These are phyloP conservation scores for Rattus rattus DNA, from an alignment of 2,113 vertebrate species.

Conservation along the genomic window DNA sequence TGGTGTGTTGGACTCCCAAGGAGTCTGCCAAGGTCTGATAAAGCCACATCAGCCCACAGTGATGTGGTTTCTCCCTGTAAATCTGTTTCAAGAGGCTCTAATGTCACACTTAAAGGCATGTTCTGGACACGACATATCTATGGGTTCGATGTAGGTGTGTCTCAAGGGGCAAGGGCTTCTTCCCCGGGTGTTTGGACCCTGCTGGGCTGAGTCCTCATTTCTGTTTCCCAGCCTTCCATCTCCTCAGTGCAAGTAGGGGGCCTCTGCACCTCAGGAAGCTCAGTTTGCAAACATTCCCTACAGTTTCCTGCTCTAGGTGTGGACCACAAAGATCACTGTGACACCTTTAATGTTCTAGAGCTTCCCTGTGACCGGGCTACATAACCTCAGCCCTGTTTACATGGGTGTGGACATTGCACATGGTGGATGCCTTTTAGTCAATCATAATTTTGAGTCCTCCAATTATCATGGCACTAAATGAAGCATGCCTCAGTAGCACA, in stretches of 20 bases:
- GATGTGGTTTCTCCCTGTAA: background rate
- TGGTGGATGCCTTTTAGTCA: fast-evolving
- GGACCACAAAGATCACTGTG: fast-evolving
- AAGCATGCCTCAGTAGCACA: background rate
- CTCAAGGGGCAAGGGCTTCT: background rate
- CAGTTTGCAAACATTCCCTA: background rate
- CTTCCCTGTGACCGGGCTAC: fast-evolving
- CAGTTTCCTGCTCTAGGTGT: background rate
- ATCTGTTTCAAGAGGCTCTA: constrained; percentile 34
- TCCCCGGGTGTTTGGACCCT: fast-evolving
- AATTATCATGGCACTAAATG: background rate
- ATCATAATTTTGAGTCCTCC: background rate
- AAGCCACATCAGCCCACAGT: background rate
- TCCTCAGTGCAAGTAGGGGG: fast-evolving
- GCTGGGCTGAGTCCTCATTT: fast-evolving
- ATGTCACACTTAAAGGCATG: constrained; percentile 1
- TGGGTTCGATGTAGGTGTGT: constrained; percentile 30
- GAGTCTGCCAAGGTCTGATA: constrained; percentile 33
- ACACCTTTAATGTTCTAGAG: background rate
- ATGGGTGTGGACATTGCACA: fast-evolving
- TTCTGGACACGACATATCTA: background rate
- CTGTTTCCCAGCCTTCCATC: background rate
- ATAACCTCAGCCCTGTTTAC: fast-evolving
- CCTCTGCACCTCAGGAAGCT: background rate
- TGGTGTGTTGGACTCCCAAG: constrained; percentile 17